Evolutionary conservation across 2,113 vertebrate species (phyloP).

Genomic region (Nibea albiflora): DNA sequence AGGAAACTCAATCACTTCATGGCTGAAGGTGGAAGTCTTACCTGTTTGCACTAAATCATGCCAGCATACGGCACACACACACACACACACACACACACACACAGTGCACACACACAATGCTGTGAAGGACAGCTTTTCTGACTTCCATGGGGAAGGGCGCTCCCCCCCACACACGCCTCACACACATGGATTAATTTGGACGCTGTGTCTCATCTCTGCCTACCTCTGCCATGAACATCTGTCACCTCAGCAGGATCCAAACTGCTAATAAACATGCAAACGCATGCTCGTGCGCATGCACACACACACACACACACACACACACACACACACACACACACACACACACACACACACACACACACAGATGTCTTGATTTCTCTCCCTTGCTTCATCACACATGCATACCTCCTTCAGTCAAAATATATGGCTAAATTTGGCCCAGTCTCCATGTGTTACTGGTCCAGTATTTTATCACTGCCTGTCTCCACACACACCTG

Average conservation of each 20-base stretch:
- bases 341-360: slow-evolving; percentile 1
- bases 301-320: slow-evolving; percentile 2
- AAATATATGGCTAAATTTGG: slow-evolving; percentile 44
- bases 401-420: slow-evolving; percentile 38
- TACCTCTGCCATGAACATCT: slow-evolving; percentile 75
- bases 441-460: slow-evolving; percentile 5
- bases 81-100: slow-evolving; percentile 37
- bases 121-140: slow-evolving; percentile 58
- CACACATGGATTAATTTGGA: slow-evolving; percentile 72
- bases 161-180: slow-evolving; percentile 1
- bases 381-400: slow-evolving; percentile 16
- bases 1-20: slow-evolving; percentile 79
- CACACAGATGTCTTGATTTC: slow-evolving; percentile 4
- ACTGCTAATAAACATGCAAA: slow-evolving; percentile 59
- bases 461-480: slow-evolving; percentile 26
- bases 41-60: slow-evolving; percentile 52
- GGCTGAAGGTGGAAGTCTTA: slow-evolving; percentile 56
- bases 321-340: slow-evolving; percentile 2
- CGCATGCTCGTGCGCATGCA: neutral
- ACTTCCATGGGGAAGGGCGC: slow-evolving; percentile 41
- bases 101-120: slow-evolving; percentile 29
- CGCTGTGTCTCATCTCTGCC: slow-evolving; percentile 43
- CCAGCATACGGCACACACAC: slow-evolving; percentile 6
- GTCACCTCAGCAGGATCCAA: slow-evolving; percentile 74
- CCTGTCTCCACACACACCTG: slow-evolving; percentile 18